Base-by-base conservation (phyloP, 2,113 vertebrate genomes). In the Leucosticte australis region DNA sequence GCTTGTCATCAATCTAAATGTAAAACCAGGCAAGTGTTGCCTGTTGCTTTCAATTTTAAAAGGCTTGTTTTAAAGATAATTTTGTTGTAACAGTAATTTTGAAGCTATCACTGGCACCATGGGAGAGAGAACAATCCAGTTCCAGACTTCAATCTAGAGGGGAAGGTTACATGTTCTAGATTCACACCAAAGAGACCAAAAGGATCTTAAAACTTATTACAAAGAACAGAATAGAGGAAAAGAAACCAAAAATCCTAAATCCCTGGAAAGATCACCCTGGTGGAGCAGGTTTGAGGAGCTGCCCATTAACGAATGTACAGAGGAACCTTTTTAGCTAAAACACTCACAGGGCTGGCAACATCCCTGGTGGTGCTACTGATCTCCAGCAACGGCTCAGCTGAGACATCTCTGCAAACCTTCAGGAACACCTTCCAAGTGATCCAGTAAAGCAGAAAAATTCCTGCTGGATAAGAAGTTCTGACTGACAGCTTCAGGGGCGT, bases 381-480 rank as follows among this genome's bases (percentile, higher is more conserved):
- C 94, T 94, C 88, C 92, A 94, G 33, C 81, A 70, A 88, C 53
- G 94, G 75, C 71, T 83, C 85, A 90, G 64, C 71, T 15, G 83
- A 83, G 88, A 60, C 46, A 68, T 75, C 53, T 15, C 56, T 47
- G 69, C 60, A 89, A 87, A 68, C 69, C 73, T 81, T 67, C 83
- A 83, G 87, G 70, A 85, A n/a, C 39, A 56, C 39, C 69, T 81
- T 65, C 30, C 44, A 47, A 50, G n/a, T 11, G 44, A 41, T 53
- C 52, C 75, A 70, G 52, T 44, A 77, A 85, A 76, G 67, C 82
- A 55, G 46, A 62, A 41, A 33, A 53, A 63, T 44, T 50, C 76
- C 88, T 88, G 47, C 67, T 93, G 42, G 27, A 11, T 24, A 14
- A 88, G 75, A 90, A 77, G 71, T 81, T 88, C 59, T n/a, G n/a